Percentiles rank a stretch among this genome's conserved stretches.
Evolutionary conservation across 2,888 invertebrate species (phyloP).

Genomic region (Platerodrilus igneus): DNA sequence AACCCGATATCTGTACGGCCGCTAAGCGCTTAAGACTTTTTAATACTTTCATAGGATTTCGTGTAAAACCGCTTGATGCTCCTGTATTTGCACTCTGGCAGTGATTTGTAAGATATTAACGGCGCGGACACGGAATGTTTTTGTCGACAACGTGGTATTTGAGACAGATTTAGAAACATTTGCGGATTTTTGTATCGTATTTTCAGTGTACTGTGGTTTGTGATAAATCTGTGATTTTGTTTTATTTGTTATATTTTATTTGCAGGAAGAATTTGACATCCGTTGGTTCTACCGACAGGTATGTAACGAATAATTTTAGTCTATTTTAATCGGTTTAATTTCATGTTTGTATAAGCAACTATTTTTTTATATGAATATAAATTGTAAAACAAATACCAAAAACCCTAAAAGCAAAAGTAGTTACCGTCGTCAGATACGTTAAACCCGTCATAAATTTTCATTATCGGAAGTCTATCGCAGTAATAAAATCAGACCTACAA

Average conservation of each 20-base stretch:
- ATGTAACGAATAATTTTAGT: too few relatives aligned
- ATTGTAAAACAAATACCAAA: too few relatives aligned
- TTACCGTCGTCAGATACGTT: background rate
- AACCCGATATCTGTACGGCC: constrained; percentile 59
- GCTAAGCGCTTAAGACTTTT: constrained; percentile 69
- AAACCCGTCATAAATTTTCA: constrained; percentile 19
- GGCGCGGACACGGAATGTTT: constrained; percentile 33
- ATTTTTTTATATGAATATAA: too few relatives aligned
- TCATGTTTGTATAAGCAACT: too few relatives aligned
- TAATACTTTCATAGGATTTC: constrained; percentile 62
- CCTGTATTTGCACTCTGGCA: constrained; percentile 38
- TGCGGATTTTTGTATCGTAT: constrained; percentile 26
- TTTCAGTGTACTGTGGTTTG: constrained; percentile 18
- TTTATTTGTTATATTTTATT: background rate
- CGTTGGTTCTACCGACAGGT: too few relatives aligned
- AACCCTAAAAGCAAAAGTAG: constrained; percentile 1
- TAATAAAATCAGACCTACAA: constrained; percentile 36
- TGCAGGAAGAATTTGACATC: too few relatives aligned
- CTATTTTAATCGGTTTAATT: too few relatives aligned
- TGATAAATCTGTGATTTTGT: constrained; percentile 2
- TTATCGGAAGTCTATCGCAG: constrained; percentile 33
- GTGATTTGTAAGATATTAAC: constrained; percentile 48
- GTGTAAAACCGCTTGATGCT: constrained; percentile 42
- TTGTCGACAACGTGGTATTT: constrained; percentile 35
- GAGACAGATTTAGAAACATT: constrained; percentile 22